phyloP scores from a whole-genome alignment of 2,888 invertebrate species.

The Epinotia brunnichana region DNA sequence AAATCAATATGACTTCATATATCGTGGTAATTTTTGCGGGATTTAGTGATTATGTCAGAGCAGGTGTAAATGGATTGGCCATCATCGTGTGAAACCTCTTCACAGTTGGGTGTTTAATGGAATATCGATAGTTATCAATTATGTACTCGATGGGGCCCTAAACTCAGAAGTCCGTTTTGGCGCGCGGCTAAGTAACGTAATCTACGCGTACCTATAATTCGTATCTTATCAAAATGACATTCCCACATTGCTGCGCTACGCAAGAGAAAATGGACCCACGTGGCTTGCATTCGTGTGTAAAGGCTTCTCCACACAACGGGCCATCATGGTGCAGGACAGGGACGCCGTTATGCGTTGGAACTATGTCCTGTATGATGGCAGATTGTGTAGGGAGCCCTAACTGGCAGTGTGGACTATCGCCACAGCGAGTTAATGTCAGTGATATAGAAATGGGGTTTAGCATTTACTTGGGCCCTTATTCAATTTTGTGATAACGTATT shows the following conservation, averaged over 20 bases:
- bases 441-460: constrained; percentile 1
- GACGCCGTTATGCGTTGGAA: no score
- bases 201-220: no score
- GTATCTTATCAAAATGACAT: no score
- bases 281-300: no score
- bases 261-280: no score
- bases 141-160: neutral
- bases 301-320: no score
- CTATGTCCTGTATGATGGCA: no score
- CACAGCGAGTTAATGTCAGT: neutral
- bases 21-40: neutral
- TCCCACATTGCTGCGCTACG: no score
- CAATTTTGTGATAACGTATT: constrained; percentile 1
- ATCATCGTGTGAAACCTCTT: no score
- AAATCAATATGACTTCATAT: neutral
- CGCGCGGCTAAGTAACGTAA: neutral
- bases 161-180: neutral
- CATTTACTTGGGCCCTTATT: constrained; percentile 5
- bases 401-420: neutral
- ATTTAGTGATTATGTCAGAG: neutral
- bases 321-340: no score
- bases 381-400: neutral
- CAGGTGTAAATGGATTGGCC: neutral
- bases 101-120: neutral
- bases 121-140: neutral